phyloP scores from a whole-genome alignment of 2,797 vertebrate genomes.

The Cichlasoma orientale region DNA sequence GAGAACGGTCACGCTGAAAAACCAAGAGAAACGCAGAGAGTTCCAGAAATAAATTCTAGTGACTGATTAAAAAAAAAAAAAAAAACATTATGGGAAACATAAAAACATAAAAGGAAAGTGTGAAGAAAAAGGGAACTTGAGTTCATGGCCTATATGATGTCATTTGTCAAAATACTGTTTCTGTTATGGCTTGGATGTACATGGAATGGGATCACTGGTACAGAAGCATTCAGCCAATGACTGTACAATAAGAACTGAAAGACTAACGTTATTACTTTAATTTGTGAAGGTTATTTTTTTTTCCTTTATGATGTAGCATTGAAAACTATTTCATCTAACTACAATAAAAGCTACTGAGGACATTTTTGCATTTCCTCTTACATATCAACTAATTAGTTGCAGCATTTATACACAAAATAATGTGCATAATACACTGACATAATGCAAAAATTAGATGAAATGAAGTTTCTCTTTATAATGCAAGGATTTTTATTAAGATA shows the following conservation, averaged over 20 bases:
- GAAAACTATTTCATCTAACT: not conserved
- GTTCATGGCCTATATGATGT: not conserved
- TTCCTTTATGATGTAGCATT: not conserved
- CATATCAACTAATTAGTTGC: not conserved
- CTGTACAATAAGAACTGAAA: not conserved
- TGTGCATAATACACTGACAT: not conserved
- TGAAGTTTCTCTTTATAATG: not conserved
- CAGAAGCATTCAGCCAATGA: not conserved
- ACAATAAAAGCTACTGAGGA: not conserved
- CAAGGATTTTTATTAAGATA: not conserved
- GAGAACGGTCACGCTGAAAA: too few relatives aligned
- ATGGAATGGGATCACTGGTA: not conserved
- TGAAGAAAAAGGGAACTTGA: not conserved
- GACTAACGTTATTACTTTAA: not conserved
- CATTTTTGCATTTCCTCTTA: not conserved
- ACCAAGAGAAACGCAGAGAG: too few relatives aligned
- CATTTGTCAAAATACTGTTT: not conserved
- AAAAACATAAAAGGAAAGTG: too few relatives aligned
- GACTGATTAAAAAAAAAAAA: too few relatives aligned
- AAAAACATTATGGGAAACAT: too few relatives aligned
- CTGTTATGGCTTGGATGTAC: not conserved
- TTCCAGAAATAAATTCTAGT: too few relatives aligned
- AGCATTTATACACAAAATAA: not conserved
- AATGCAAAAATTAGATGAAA: conserved; percentile 12
- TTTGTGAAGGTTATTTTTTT: not conserved